Percentiles rank a stretch among this genome's conserved stretches.
These are phyloP conservation scores for Geotrypetes seraphini DNA, from an alignment of 2,797 vertebrate genomes.

Conservation along the genomic window DNA sequence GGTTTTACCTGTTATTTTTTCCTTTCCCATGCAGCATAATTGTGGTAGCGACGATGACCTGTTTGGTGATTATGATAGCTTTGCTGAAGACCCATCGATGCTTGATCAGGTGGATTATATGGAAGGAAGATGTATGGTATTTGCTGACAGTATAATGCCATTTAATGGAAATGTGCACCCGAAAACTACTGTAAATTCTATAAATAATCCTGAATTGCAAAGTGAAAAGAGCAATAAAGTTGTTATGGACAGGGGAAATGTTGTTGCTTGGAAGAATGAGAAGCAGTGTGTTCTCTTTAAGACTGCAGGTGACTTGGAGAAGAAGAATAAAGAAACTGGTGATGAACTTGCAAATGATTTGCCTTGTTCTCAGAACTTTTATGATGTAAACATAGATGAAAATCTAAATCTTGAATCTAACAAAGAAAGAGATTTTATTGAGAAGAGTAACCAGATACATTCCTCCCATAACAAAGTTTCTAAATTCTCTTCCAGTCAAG, in stretches of 20 bases:
- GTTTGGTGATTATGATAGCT: constrained; percentile 77
- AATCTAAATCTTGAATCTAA: constrained; percentile 11
- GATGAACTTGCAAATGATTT: constrained; percentile 49
- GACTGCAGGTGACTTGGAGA: neutral
- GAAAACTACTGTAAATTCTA: neutral
- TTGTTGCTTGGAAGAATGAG: neutral
- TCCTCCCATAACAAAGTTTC: constrained; percentile 1
- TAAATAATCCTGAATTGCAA: neutral
- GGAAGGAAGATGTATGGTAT: constrained; percentile 40
- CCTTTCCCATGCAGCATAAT: constrained; percentile 45
- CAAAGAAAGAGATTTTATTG: neutral
- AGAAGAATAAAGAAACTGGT: constrained; percentile 13
- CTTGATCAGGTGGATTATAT: constrained; percentile 59
- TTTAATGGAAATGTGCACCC: rapidly evolving
- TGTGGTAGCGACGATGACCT: constrained; percentile 74
- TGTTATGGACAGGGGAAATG: neutral
- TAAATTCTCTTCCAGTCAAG: neutral
- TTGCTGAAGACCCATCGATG: constrained; percentile 63
- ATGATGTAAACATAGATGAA: constrained; percentile 36
- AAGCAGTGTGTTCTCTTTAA: neutral
- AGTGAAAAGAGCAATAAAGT: neutral
- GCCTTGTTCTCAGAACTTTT: constrained; percentile 63
- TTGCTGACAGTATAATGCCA: neutral
- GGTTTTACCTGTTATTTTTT: no score
- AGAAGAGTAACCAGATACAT: constrained; percentile 2